A percentile compares a stretch with the other conserved stretches of the same genome.
Evolutionary conservation across 2,888 invertebrate species (phyloP).

Genomic region (Lottia gigantea): DNA sequence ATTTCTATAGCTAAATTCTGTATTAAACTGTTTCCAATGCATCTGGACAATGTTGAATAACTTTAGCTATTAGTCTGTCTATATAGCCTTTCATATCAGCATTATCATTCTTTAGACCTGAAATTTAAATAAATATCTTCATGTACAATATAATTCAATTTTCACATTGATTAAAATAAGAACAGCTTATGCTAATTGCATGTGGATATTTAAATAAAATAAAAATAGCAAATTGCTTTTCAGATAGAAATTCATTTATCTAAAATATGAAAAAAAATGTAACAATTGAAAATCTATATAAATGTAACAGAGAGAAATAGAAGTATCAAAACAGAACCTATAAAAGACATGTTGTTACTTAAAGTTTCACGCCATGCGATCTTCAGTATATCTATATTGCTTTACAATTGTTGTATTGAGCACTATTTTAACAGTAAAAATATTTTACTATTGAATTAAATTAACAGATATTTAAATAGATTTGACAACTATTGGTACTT

Average conservation of each 20-base stretch:
- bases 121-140: slow-evolving; percentile 25
- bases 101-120: slow-evolving; percentile 60
- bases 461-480: neutral
- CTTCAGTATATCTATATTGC: too few species aligned
- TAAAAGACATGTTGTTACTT: too few species aligned
- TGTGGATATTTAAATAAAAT: neutral
- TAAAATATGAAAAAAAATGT: neutral
- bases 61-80: slow-evolving; percentile 59
- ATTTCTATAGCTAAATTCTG: too few species aligned
- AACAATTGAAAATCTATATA: neutral
- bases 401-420: too few species aligned
- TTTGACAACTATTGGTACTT: slow-evolving; percentile 16
- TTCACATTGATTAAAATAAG: too few species aligned
- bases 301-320: too few species aligned
- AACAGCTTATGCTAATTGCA: neutral
- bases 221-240: neutral
- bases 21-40: slow-evolving; percentile 39
- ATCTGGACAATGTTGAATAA: slow-evolving; percentile 63
- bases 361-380: too few species aligned
- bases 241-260: too few species aligned
- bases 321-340: too few species aligned
- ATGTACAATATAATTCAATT: too few species aligned
- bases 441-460: too few species aligned
- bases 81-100: slow-evolving; percentile 62
- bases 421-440: too few species aligned